A percentile compares a stretch with the other conserved stretches of the same genome.
phyloP scores from a whole-genome alignment of 2,888 invertebrate species.

The Leptinotarsa peninsularis region DNA sequence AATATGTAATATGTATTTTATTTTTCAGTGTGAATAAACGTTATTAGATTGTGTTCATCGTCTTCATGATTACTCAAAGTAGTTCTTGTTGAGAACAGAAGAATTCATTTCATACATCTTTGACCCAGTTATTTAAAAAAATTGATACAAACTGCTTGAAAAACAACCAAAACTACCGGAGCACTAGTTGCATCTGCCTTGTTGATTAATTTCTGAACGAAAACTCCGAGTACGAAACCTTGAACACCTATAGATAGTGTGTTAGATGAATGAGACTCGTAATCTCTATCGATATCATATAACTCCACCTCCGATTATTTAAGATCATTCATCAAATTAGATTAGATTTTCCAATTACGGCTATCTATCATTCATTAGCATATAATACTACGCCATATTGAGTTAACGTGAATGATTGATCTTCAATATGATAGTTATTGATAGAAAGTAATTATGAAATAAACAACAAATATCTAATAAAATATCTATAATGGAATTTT shows the following conservation, averaged over 20 bases:
- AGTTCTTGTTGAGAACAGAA: too few species aligned
- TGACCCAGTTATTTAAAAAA: too few species aligned
- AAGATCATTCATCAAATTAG: constrained; percentile 22
- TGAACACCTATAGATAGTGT: neutral
- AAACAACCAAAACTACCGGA: neutral
- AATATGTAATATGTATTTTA: too few species aligned
- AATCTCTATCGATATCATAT: constrained; percentile 17
- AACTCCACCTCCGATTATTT: constrained; percentile 10
- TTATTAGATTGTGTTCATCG: too few species aligned
- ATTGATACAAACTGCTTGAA: too few species aligned
- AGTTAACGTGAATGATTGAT: constrained; percentile 17
- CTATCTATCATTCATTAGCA: constrained; percentile 24
- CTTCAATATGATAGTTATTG: neutral
- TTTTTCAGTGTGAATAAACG: too few species aligned
- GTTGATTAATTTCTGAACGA: neutral
- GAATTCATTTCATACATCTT: too few species aligned
- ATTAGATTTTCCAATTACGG: constrained; percentile 17
- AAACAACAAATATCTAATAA: neutral
- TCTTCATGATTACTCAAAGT: too few species aligned
- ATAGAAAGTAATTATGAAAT: constrained; percentile 3
- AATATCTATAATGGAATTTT: neutral
- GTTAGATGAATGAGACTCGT: constrained; percentile 4
- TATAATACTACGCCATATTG: constrained; percentile 21
- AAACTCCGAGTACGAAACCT: neutral
- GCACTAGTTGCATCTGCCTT: neutral